These are phyloP conservation scores for Bufo bufo DNA, from an alignment of 2,113 vertebrate genomes.

Conservation along the genomic window DNA sequence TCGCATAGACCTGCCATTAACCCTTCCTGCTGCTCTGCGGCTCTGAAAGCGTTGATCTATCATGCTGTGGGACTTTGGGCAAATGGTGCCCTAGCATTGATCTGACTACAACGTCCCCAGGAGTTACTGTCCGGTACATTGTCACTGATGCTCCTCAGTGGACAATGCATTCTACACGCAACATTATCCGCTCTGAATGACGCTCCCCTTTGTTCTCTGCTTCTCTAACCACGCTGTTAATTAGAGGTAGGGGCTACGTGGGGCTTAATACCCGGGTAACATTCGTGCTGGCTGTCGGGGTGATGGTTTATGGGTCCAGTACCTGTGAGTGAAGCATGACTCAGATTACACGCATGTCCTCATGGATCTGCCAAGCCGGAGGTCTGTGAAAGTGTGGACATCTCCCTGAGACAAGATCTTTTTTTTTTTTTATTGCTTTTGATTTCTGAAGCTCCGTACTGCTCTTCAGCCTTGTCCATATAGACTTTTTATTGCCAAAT, in stretches of 20 bases:
- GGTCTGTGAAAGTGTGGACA: background rate
- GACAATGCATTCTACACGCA: background rate
- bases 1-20: background rate
- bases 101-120: background rate
- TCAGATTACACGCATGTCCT: slow-evolving; percentile 1
- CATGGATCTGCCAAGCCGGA: background rate
- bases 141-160: slow-evolving; percentile 25
- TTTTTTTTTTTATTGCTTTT: background rate
- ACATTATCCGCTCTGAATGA: background rate
- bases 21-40: background rate
- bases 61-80: background rate
- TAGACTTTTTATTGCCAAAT: background rate
- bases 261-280: background rate
- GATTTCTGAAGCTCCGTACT: no score
- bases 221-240: background rate
- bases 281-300: background rate
- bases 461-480: no score
- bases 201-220: background rate
- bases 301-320: slow-evolving; percentile 1
- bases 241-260: background rate
- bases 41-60: slow-evolving; percentile 38
- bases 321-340: slow-evolving; percentile 2
- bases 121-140: background rate
- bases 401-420: no score
- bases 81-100: background rate